Conservation (phyloP, 1,140 invertebrate genomes). For the Apis mellifera region Amel_HAv3.1 CM009936.2:4005501-4006000, state of each 20-base stretch:
- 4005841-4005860: slow-evolving; percentile 3
- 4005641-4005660: slow-evolving; percentile 32
- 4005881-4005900: slow-evolving; percentile 19
- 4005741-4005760: slow-evolving; percentile 4
- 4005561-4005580: background rate
- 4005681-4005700: slow-evolving; percentile 37
- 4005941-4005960: background rate
- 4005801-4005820: slow-evolving; percentile 1
- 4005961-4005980: slow-evolving; percentile 38
- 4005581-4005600: slow-evolving; percentile 1
- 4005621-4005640: slow-evolving; percentile 27
- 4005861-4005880: slow-evolving; percentile 54
- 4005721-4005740: slow-evolving; percentile 57
- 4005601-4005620: slow-evolving; percentile 35
- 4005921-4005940: slow-evolving; percentile 41
- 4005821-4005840: background rate
- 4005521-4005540: background rate
- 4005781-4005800: slow-evolving; percentile 57
- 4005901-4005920: slow-evolving; percentile 51
- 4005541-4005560: too few relatives aligned
- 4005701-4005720: slow-evolving; percentile 61
- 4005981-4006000: slow-evolving; percentile 10
- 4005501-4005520: background rate
- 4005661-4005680: slow-evolving; percentile 47
- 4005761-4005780: slow-evolving; percentile 45